Conservation (phyloP, 2,113 vertebrate genomes). For the Potamarius usumacintae region DNA sequence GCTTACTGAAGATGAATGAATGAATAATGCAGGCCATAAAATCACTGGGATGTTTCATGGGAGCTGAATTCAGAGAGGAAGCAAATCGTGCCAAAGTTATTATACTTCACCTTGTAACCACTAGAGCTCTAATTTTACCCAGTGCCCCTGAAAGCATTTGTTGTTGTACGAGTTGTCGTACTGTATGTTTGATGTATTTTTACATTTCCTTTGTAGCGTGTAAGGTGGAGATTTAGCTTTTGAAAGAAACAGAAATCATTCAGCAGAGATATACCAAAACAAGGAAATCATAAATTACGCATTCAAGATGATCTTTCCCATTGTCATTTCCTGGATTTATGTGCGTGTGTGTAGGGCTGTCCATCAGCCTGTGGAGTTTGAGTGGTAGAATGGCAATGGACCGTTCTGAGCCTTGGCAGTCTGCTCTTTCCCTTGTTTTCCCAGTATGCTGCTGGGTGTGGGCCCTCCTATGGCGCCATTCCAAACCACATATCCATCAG, state of each 20-base stretch:
- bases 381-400: neutral
- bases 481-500: conserved; percentile 58
- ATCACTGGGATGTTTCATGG: neutral
- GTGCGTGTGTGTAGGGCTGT: neutral
- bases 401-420: neutral
- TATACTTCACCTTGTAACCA: neutral
- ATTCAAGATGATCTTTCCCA: neutral
- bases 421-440: conserved; percentile 47
- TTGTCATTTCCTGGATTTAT: conserved; percentile 27
- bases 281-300: conserved; percentile 11
- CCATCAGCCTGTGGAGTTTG: neutral
- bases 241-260: conserved; percentile 29
- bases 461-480: conserved; percentile 40
- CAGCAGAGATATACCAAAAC: conserved; percentile 1
- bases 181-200: neutral
- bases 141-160: neutral
- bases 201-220: neutral
- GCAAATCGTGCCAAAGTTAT: neutral
- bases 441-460: conserved; percentile 43
- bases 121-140: no score
- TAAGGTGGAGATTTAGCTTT: neutral
- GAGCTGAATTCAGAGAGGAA: neutral
- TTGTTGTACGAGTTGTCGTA: neutral
- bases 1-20: neutral
- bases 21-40: neutral